Conservation (phyloP, 2,113 vertebrate species). For the Geothlypis trichas region DNA sequence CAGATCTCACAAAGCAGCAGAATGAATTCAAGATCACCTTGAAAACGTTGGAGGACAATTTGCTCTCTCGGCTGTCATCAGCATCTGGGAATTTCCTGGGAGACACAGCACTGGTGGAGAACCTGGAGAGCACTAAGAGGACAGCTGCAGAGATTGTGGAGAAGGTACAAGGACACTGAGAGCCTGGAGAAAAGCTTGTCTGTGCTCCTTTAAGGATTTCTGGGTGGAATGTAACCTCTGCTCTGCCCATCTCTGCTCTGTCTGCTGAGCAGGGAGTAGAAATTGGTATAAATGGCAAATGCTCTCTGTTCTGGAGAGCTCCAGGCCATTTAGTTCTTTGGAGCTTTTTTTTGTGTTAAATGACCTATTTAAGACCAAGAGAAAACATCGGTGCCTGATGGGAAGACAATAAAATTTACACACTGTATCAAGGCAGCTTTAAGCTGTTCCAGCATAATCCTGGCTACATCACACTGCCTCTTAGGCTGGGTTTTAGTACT, state of each 20-base stretch:
- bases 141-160: conserved; percentile 89
- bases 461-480: not conserved
- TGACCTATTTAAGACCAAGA: conserved; percentile 13
- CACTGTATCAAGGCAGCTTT: conserved; percentile 14
- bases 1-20: conserved; percentile 91
- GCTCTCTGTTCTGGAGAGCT: not conserved
- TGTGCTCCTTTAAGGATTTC: not conserved
- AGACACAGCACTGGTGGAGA: conserved; percentile 90
- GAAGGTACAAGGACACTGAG: conserved; percentile 76
- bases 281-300: not conserved
- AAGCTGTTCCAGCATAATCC: not conserved
- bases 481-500: conserved; percentile 15
- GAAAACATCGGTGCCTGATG: not conserved
- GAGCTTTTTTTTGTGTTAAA: conserved; percentile 12
- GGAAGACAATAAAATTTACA: conserved; percentile 44
- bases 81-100: conserved; percentile 94
- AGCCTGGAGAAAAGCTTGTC: not conserved
- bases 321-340: not conserved
- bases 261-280: not conserved
- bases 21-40: conserved; percentile 97
- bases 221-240: not conserved
- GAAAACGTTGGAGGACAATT: conserved; percentile 90
- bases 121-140: conserved; percentile 90
- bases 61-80: conserved; percentile 89
- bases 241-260: not conserved